Evolutionary conservation across 2,888 invertebrate genomes (phyloP), one percentile per base, ranked within the genome.

Genomic region (Stenotaenia linearis): DNA sequence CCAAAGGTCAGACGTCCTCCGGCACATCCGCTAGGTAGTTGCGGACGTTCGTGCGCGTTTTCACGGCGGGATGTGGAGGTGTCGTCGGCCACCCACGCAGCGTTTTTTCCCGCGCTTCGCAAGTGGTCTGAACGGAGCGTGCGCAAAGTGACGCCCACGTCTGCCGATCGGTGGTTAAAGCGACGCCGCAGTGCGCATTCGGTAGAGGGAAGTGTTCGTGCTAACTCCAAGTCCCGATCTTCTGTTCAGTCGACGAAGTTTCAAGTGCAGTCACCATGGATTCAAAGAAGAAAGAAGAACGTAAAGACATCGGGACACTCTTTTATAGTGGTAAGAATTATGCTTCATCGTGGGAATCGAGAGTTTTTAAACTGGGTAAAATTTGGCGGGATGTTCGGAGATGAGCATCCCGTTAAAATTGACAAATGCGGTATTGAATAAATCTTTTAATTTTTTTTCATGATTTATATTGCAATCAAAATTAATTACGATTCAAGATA

Each of bases 291-390:
- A 75, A 75, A 3, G 76, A 75, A 75, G 76, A n/a, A 35, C 32
- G 76, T 32, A 75, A 75, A 75, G 76, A 75, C 76, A 75, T 75
- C 32, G 76, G 76, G 76, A 75, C 76, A 15, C 76, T 75, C 21
- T 75, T 75, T 23, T 75, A 75, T 35, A 37, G 30, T 21, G 76
- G 76, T 75, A 37, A 37, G 76, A 23, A 37, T 37, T 21, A 75
- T n/a, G 18, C n/a, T 50, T 50, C 18, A 18, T 18, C 50, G 50
- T 18, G 18, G 50, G 18, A 50, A 50, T 18, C 7, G 50, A 15
- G 50, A 50, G 50, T n/a, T 40, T 40, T 40, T 40, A 10, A 3
- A 40, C n/a, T 40, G 15, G n/a, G n/a, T 40, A 15, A 40, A 50
- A 50, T n/a, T 50, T 50, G n/a, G 50, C 18, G 50, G 50, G 50